Evolutionary conservation across 2,113 vertebrate genomes (phyloP).

Genomic region (Oriolus oriolus): DNA sequence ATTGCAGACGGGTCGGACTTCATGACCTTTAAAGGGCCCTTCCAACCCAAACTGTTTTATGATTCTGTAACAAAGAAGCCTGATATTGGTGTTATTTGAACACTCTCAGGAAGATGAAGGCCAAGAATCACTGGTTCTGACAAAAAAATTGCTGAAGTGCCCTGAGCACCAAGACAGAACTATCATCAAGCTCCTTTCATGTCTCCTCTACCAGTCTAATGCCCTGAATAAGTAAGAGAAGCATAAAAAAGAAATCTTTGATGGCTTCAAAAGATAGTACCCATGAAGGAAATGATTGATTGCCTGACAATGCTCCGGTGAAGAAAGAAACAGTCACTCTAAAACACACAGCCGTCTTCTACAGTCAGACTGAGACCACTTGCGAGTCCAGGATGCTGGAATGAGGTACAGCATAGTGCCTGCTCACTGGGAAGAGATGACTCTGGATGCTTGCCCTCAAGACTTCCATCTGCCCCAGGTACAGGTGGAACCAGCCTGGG

Average conservation of each 20-base stretch:
- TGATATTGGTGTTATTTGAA: not conserved
- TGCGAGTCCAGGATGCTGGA: not conserved
- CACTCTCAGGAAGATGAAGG: not conserved
- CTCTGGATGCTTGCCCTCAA: not conserved
- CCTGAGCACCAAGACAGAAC: not conserved
- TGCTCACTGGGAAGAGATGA: not conserved
- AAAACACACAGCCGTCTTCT: not conserved
- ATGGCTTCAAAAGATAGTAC: not conserved
- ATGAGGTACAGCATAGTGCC: not conserved
- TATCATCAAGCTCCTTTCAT: not conserved
- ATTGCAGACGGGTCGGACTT: not conserved
- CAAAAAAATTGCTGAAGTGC: not conserved
- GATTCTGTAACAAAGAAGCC: not conserved
- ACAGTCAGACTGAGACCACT: not conserved
- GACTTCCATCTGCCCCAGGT: not conserved
- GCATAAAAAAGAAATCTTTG: not conserved
- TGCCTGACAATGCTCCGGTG: not conserved
- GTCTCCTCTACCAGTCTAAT: not conserved
- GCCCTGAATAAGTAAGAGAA: not conserved
- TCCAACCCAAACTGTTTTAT: not conserved
- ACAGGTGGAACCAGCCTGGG: not conserved
- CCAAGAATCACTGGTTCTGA: not conserved
- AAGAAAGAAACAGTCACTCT: not conserved
- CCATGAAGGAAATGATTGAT: not conserved
- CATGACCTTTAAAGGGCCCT: not conserved